Conservation (phyloP, 2,797 vertebrate genomes). For the Rhinogobio ventralis region DNA sequence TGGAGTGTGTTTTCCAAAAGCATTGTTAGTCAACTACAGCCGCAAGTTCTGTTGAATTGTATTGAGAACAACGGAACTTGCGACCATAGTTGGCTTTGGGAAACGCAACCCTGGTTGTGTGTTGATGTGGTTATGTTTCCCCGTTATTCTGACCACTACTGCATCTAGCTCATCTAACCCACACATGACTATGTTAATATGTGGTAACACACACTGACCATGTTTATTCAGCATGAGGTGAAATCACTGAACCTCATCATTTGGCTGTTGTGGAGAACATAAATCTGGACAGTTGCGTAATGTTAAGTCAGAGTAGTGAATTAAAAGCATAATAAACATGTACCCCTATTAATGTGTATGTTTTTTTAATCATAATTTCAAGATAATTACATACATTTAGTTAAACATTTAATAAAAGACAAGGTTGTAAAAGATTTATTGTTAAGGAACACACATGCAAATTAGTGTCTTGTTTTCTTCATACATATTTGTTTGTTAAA, state of each 20-base stretch:
- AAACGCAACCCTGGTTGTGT: too few species aligned
- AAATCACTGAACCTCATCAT: conserved; percentile 9
- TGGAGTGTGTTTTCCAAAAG: too few species aligned
- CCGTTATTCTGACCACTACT: conserved; percentile 7
- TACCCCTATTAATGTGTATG: too few species aligned
- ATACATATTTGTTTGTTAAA: conserved; percentile 61
- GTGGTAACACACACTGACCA: conserved; percentile 18
- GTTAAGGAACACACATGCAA: conserved; percentile 45
- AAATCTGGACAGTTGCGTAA: background rate
- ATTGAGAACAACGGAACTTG: too few species aligned
- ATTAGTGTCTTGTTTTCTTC: conserved; percentile 50
- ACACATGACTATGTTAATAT: conserved; percentile 27
- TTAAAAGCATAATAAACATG: background rate
- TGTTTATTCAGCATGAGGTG: conserved; percentile 7
- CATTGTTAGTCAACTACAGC: too few species aligned
- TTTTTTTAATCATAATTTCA: background rate
- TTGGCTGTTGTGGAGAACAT: background rate
- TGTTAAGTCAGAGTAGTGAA: background rate
- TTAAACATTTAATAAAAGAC: background rate
- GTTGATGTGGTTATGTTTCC: conserved; percentile 29
- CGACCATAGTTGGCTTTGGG: too few species aligned
- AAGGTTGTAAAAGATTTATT: background rate
- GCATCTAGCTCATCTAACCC: background rate
- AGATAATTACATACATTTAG: background rate
- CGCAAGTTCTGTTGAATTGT: too few species aligned